Conservation (phyloP, 2,888 invertebrate species). For the Pollenia griseotomentosa region DNA sequence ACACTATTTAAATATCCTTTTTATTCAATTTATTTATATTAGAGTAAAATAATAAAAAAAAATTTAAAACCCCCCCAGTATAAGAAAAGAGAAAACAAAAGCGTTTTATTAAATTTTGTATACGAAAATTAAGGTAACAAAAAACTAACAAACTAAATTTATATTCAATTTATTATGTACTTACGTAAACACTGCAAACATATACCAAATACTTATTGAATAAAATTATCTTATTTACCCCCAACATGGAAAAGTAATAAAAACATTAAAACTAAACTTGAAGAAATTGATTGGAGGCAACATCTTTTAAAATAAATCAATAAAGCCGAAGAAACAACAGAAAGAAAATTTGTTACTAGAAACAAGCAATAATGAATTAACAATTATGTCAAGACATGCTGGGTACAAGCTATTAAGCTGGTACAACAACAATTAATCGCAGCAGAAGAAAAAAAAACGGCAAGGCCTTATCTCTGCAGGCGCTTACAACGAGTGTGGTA, state of each 20-base stretch:
- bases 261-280: not conserved
- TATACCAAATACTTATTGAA: not conserved
- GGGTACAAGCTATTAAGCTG: not conserved
- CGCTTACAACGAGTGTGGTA: no score
- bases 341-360: not conserved
- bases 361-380: not conserved
- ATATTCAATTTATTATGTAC: constrained; percentile 2
- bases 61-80: not conserved
- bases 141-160: constrained; percentile 43
- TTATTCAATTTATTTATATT: constrained; percentile 34
- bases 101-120: constrained; percentile 10
- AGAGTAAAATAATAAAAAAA: not conserved
- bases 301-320: constrained; percentile 41
- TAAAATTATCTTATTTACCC: no score
- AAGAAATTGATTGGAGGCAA: constrained; percentile 45
- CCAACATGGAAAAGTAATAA: no score
- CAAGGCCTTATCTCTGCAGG: no score
- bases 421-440: no score
- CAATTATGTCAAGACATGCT: not conserved
- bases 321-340: constrained; percentile 22
- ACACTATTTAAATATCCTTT: constrained; percentile 52
- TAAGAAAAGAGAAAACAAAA: not conserved
- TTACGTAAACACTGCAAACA: not conserved
- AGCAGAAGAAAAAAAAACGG: no score
- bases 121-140: constrained; percentile 37